Percentiles rank a stretch among this genome's conserved stretches.
phyloP scores from a whole-genome alignment of 2,888 invertebrate genomes.

The Agonopterix subpropinquella region DNA sequence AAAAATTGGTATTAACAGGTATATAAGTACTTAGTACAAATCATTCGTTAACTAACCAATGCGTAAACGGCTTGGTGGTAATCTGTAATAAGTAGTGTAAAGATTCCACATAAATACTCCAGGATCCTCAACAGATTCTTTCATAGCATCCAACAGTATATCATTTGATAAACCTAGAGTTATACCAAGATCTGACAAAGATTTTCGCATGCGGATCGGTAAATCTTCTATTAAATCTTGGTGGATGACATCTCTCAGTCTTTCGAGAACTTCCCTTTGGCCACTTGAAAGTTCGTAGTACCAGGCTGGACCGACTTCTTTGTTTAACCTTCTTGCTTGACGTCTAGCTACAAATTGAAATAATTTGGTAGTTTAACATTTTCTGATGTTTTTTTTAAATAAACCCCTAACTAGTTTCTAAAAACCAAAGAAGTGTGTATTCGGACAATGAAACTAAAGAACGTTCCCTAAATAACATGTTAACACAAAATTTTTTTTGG shows the following conservation, averaged over 20 bases:
- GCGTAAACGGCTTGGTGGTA: slow-evolving; percentile 34
- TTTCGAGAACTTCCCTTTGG: slow-evolving; percentile 39
- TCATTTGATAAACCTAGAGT: slow-evolving; percentile 36
- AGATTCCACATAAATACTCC: slow-evolving; percentile 65
- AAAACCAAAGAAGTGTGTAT: too few species aligned
- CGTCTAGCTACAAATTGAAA: slow-evolving; percentile 25
- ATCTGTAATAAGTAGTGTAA: slow-evolving; percentile 46
- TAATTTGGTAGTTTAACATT: too few species aligned
- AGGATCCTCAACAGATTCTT: slow-evolving; percentile 41
- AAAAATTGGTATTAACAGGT: too few species aligned
- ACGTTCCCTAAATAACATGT: too few species aligned
- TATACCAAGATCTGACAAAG: slow-evolving; percentile 48
- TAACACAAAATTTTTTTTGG: too few species aligned
- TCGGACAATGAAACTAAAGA: too few species aligned
- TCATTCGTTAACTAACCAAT: background rate
- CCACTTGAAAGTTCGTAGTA: slow-evolving; percentile 47
- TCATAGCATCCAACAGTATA: slow-evolving; percentile 47
- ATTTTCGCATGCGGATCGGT: slow-evolving; percentile 39
- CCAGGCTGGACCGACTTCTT: slow-evolving; percentile 55
- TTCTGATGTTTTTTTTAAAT: too few species aligned
- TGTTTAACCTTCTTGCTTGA: slow-evolving; percentile 29
- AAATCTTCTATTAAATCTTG: slow-evolving; percentile 57
- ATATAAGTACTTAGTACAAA: too few species aligned
- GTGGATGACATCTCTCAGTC: slow-evolving; percentile 45
- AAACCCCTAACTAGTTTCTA: too few species aligned